These are phyloP conservation scores for Pterocles gutturalis DNA, from an alignment of 2,113 vertebrate species.

Conservation along the genomic window DNA sequence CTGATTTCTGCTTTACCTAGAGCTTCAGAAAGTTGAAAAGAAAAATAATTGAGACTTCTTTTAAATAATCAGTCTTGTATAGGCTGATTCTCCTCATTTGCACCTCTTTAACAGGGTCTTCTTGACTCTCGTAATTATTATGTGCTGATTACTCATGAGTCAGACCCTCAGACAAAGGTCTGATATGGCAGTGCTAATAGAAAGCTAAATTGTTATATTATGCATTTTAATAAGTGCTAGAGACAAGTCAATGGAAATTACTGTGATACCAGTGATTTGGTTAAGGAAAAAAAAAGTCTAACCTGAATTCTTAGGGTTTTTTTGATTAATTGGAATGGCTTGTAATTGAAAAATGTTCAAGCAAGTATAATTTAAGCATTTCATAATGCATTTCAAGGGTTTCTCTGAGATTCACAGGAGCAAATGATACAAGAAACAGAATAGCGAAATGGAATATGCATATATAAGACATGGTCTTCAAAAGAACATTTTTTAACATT, in stretches of 20 bases:
- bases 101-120: not conserved
- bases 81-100: not conserved
- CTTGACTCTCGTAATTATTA: not conserved
- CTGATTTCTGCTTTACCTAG: not conserved
- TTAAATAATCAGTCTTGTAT: not conserved
- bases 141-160: not conserved
- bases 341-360: not conserved
- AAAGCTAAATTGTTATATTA: not conserved
- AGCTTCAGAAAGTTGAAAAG: not conserved
- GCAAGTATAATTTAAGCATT: not conserved
- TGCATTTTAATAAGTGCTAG: not conserved
- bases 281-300: not conserved
- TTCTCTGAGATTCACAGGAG: not conserved
- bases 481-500: not conserved
- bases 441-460: not conserved
- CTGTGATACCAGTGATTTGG: not conserved
- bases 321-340: not conserved
- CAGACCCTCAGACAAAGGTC: not conserved
- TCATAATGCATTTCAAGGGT: not conserved
- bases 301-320: not conserved
- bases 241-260: not conserved
- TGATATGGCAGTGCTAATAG: not conserved
- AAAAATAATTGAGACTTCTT: not conserved
- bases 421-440: not conserved
- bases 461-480: not conserved